Evolutionary conservation across 2,888 invertebrate genomes (phyloP), one percentile per base, ranked within the genome.

Genomic region (Diarsia brunnea): DNA sequence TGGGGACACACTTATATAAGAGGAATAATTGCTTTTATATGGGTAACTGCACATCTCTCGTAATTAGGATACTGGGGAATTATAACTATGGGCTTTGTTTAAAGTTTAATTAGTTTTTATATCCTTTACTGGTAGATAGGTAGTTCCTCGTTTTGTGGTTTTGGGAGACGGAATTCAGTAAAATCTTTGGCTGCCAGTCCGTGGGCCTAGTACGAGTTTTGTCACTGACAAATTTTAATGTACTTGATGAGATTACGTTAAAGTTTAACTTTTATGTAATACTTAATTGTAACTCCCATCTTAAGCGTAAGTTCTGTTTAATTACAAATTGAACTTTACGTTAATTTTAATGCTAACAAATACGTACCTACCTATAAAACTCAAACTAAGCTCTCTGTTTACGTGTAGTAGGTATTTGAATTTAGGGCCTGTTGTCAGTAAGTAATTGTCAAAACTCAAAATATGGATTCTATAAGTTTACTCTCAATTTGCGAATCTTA

Each of bases 11-110:
- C 19, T 38, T 72, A 51, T 69, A 19, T 74, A 38, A 31, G 38
- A 60, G 55, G 49, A 55, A 58, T 81, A 69, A 81, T 77, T 77
- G 68, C 72, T 69, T 81, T 58, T 65, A 45, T 77, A 77, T 66
- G 53, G 68, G 64, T 68, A 65, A 68, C 43, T 80, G 67, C 58
- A 79, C 68, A 69, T 51, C 51, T 31, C 58, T 5, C 43, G 38
- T 64, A 45, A 65, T 76, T 76, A 24, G 24, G 24, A 31, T 27
- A 49, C 43, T 79, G n/a, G 31, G 49, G 21, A 47, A 51, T 58
- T 31, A 69, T 45, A 63, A 49, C 19, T 65, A 4, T 24, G 27
- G 47, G 11, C 19, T 58, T 76, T 60, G 45, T 60, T 24, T 31
- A 45, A 64, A 65, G 31, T 58, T 58, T 24, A 24, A 58, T 70